Evolutionary conservation across 2,888 invertebrate genomes (phyloP), one percentile per base, ranked within the genome.

Genomic region (Selenia dentaria): DNA sequence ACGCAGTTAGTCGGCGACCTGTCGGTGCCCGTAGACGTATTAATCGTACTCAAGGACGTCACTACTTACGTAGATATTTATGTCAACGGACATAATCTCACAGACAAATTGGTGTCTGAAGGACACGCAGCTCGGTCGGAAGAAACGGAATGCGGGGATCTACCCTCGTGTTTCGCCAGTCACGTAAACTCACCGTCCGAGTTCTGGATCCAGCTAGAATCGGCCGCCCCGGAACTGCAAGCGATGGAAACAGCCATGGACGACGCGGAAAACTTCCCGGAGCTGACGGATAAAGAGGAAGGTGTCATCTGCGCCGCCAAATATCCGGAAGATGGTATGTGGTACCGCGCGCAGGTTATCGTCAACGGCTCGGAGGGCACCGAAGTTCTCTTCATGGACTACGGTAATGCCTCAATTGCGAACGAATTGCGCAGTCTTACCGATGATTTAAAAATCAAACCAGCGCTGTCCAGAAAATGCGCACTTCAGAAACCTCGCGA

Each of bases 181-280:
- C 95, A 96, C 64, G 89, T 94, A 0, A 94, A 95, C 70, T 94
- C 94, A 0, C 93, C 95, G 0, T 92, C 92, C 0, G 95, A 96
- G 64, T 96, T 96, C 72, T 96, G 95, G 92, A 92, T 96, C 11
- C 96, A 96, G 65, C 86, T 95, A 51, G 95, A 95, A 62, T 92
- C 93, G n/a, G 83, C 88, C 0, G 70, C 87, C 0, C 55, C 77
- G 0, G 93, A 93, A 4, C 63, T 94, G 22, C 93, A 94, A 49
- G 68, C 92, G 6, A 92, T 94, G 72, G 92, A 92, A 46, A 75
- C 90, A 0, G 92, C 92, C 45, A 83, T 95, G 76, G 77, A 83
- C 0, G 90, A 92, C 10, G 92, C 92, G 0, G 88, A 92, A 20
- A 85, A 83, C 54, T 92, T 94, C 62, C 83, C 92, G 0, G 79